Conservation (phyloP, 2,888 invertebrate species). For the Phasia obesa region DNA sequence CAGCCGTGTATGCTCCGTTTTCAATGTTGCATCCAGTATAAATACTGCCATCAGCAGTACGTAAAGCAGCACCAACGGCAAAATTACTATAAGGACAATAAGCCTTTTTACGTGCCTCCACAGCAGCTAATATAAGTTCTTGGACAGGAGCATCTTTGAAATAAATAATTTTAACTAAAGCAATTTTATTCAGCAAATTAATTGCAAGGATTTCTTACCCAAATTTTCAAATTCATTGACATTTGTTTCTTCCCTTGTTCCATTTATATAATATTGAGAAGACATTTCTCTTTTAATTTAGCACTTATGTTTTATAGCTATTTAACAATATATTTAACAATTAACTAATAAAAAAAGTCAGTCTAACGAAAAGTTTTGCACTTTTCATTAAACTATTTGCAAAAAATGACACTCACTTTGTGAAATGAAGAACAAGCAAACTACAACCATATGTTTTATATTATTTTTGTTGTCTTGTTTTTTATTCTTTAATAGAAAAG, state of each 20-base stretch:
- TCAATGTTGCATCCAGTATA: slow-evolving; percentile 95
- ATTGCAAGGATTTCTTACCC: slow-evolving; percentile 73
- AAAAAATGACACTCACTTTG: slow-evolving; percentile 1
- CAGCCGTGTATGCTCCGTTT: slow-evolving; percentile 89
- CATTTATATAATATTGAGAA: slow-evolving; percentile 76
- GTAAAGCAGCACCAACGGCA: slow-evolving; percentile 92
- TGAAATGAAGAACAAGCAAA: not conserved
- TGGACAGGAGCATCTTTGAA: slow-evolving; percentile 85
- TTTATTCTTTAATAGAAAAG: too few relatives aligned
- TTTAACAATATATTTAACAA: too few relatives aligned
- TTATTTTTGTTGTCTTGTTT: slow-evolving; percentile 1
- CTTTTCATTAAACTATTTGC: slow-evolving; percentile 5
- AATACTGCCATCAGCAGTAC: slow-evolving; percentile 87
- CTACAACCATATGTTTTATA: slow-evolving; percentile 12
- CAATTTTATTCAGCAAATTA: not conserved
- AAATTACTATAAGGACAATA: slow-evolving; percentile 95
- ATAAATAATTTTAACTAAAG: not conserved
- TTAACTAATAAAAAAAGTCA: not conserved
- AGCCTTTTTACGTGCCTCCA: slow-evolving; percentile 86
- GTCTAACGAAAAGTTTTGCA: not conserved
- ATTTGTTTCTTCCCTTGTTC: slow-evolving; percentile 75
- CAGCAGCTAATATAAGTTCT: slow-evolving; percentile 86
- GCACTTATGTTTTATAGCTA: not conserved
- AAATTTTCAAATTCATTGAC: slow-evolving; percentile 76
- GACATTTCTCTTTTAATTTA: slow-evolving; percentile 31